Evolutionary conservation across 2,113 vertebrate species (phyloP).

Genomic region (Alethe castanea): DNA sequence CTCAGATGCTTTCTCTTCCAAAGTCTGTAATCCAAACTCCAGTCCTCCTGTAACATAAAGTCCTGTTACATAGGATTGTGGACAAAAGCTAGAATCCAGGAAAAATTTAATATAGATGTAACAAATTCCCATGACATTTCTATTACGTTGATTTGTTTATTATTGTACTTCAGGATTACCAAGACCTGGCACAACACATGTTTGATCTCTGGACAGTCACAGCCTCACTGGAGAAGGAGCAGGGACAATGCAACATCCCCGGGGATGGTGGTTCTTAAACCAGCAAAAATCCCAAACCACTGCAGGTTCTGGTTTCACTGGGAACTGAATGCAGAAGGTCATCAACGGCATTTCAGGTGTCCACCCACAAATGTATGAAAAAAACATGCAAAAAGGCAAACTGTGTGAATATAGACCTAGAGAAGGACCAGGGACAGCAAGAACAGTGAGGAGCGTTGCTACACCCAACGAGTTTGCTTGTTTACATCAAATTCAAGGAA

Average conservation of each 20-base stretch:
- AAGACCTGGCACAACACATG: background rate
- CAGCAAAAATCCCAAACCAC: background rate
- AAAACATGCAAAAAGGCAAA: background rate
- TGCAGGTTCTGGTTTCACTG: background rate
- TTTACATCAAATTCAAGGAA: background rate
- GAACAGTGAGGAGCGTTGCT: background rate
- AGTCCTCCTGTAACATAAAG: background rate
- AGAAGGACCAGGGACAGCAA: background rate
- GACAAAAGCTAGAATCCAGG: background rate
- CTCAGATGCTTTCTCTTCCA: background rate
- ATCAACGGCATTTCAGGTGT: background rate
- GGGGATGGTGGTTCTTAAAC: background rate
- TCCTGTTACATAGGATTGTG: background rate
- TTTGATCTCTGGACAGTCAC: background rate
- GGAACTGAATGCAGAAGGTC: background rate
- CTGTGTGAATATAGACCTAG: background rate
- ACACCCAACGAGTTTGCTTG: rapidly evolving
- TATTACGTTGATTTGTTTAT: background rate
- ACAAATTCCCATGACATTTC: background rate
- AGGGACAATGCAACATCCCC: background rate
- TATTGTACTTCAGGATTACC: background rate
- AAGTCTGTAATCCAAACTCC: background rate
- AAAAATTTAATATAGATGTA: background rate
- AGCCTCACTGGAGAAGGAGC: background rate
- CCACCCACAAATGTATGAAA: background rate